Percentiles rank a stretch among this genome's conserved stretches.
These are phyloP conservation scores for Rotaria macrura DNA, from an alignment of 2,888 invertebrate species.

Conservation along the genomic window DNA sequence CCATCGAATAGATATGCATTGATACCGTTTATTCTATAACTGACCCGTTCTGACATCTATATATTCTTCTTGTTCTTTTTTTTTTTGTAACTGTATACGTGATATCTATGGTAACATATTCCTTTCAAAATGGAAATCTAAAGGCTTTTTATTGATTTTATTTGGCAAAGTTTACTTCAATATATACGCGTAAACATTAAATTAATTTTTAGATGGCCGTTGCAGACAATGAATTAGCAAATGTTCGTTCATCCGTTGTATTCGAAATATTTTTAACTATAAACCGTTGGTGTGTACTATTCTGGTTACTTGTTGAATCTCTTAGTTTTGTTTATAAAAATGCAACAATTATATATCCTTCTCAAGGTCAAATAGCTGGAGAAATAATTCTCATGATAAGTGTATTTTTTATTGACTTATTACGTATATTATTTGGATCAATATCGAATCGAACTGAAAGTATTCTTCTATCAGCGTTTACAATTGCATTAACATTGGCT, in stretches of 20 bases:
- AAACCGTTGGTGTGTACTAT: neutral
- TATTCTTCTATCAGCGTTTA: neutral
- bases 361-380: neutral
- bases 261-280: neutral
- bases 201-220: neutral
- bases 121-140: neutral
- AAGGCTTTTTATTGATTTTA: too few species aligned
- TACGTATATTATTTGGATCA: neutral
- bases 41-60: neutral
- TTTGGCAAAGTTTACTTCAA: too few species aligned
- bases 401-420: neutral
- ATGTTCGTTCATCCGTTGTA: neutral
- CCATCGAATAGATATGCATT: neutral
- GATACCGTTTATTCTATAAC: neutral
- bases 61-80: neutral
- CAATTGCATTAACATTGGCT: neutral
- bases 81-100: neutral
- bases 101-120: neutral
- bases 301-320: neutral
- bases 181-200: too few species aligned
- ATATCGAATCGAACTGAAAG: conserved; percentile 5
- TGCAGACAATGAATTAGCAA: neutral
- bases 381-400: neutral
- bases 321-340: neutral
- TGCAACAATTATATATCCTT: neutral